Evolutionary conservation across 2,888 invertebrate genomes (phyloP).

Genomic region (Agrochola circellaris): DNA sequence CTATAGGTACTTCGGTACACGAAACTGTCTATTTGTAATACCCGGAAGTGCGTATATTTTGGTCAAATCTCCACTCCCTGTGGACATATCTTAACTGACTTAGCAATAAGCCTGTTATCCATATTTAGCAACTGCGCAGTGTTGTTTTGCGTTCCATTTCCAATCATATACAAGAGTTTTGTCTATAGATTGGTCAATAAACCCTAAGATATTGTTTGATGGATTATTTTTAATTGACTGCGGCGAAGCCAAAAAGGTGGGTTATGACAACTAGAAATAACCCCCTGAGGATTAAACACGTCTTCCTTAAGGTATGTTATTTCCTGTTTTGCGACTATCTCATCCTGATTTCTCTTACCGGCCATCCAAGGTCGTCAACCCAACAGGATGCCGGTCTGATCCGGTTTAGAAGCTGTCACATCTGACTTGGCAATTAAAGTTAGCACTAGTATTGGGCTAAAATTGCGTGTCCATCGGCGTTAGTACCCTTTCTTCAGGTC

Average conservation of each 20-base stretch:
- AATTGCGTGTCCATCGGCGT: constrained; percentile 26
- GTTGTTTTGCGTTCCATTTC: constrained; percentile 37
- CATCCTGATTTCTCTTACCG: constrained; percentile 8
- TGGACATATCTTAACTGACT: constrained; percentile 28
- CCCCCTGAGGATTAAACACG: not conserved
- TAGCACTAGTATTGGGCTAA: constrained; percentile 32
- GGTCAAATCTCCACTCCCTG: constrained; percentile 26
- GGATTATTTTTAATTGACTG: not conserved
- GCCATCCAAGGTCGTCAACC: constrained; percentile 35
- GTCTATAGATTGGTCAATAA: not conserved
- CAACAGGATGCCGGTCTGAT: constrained; percentile 1
- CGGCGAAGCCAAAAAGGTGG: too few species aligned
- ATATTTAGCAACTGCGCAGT: constrained; percentile 29
- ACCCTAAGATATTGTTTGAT: not conserved
- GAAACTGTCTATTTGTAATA: constrained; percentile 24
- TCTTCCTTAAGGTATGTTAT: not conserved
- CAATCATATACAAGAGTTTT: constrained; percentile 8
- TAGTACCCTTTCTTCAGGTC: constrained; percentile 53
- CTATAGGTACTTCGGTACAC: not conserved
- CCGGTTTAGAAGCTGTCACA: constrained; percentile 35
- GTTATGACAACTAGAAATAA: not conserved
- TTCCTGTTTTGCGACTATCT: constrained; percentile 9
- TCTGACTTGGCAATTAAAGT: constrained; percentile 38
- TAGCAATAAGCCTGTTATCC: constrained; percentile 24
- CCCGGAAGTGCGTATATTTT: constrained; percentile 40